Conservation (phyloP, 53 echinoderm and acorn worm genomes). For the Astropecten irregularis region DNA sequence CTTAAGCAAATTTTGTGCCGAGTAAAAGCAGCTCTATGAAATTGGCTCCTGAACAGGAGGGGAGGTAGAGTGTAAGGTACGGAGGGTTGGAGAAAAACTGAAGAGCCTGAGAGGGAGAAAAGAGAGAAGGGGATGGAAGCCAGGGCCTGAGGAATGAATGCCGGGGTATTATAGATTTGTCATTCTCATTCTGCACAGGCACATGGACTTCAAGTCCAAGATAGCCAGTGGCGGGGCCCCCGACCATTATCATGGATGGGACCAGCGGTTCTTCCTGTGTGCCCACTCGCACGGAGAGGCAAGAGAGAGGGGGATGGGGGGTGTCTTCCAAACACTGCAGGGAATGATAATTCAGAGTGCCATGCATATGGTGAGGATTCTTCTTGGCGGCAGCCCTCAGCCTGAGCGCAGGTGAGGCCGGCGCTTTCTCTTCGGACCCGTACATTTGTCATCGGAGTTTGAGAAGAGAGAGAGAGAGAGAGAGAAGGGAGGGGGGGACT, state of each 20-base stretch:
- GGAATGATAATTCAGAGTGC: constrained; percentile 40
- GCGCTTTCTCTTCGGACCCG: not conserved
- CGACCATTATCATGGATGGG: constrained; percentile 28
- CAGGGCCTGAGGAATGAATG: too few species aligned
- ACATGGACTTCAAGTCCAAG: not conserved
- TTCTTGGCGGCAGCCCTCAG: constrained; percentile 4
- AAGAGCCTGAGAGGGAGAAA: too few species aligned
- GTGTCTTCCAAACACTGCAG: constrained; percentile 26
- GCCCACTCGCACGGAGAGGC: not conserved
- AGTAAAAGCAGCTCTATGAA: too few species aligned
- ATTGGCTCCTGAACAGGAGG: too few species aligned
- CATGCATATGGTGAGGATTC: constrained; percentile 27
- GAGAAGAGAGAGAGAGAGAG: not conserved
- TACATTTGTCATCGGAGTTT: constrained; percentile 46
- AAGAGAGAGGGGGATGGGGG: too few species aligned
- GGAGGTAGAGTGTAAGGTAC: too few species aligned
- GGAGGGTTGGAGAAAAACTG: too few species aligned
- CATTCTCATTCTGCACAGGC: constrained; percentile 32
- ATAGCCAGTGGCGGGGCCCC: constrained; percentile 17
- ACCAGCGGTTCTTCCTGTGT: constrained; percentile 35
- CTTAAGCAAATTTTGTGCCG: too few species aligned
- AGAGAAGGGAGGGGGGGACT: not conserved
- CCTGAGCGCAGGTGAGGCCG: constrained; percentile 42
- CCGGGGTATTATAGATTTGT: not conserved
- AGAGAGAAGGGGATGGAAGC: too few species aligned